Base-by-base conservation (phyloP, 1,140 invertebrate genomes). In the Venustaconcha ellipsiformis region DNA sequence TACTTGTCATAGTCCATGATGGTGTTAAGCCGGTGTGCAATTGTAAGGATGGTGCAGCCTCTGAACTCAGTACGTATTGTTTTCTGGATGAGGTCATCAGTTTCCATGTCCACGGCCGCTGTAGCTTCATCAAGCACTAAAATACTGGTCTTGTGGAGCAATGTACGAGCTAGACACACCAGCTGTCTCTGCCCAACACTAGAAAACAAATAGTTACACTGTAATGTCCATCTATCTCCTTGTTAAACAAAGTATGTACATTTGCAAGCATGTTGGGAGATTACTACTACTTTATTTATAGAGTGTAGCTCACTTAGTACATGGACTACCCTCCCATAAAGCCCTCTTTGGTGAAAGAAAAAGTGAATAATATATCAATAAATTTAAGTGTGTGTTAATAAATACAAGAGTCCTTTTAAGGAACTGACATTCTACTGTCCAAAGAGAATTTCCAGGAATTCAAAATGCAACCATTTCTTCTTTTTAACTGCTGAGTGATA, bases 81-180 rank as follows among this genome's bases (percentile, higher is more conserved):
- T 13, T 80, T 69, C 70, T 91, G 89, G 55, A 91, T 90, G 17
- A 90, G 73, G 14, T 79, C 79, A 69, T 91, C 89, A 15, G 89
- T 90, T 69, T 83, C 48, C 66, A 85, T 66, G 66, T 90, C 88
- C 30, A 89, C 82, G 2, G 86, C 83, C n/a, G 88, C 88, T 48
- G 88, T 89, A 12, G 88, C 88, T 69, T 89, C 88, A 78, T 89
- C 88, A 18, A 97, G 91, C 76, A 97, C 92, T 20, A 97, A 91
- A 64, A 98, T 93, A 90, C 93, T 93, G 87, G 94, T 87, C 63
- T 88, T 87, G 64, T 89, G 84, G 14, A 92, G 82, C 15, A 92
- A 71, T 14, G 91, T 91, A 72, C 91, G 81, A 20, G 91, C 91
- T 30, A 92, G 79, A 74, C 91, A 92, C 6, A 92, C 74, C 62